phyloP scores from a whole-genome alignment of 1,140 invertebrate genomes.

The Pseudoatta argentina region DNA sequence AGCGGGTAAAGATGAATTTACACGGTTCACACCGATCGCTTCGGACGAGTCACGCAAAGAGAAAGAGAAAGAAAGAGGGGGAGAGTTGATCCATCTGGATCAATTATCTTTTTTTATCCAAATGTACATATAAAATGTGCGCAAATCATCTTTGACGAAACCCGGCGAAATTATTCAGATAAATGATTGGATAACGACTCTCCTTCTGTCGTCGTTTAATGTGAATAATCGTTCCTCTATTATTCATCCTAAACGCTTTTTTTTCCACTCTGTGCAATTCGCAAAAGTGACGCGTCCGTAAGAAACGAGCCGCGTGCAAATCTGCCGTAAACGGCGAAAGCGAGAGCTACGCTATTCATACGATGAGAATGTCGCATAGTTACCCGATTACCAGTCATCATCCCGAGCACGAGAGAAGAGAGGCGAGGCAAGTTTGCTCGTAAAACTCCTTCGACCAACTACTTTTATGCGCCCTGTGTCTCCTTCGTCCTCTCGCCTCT shows the following conservation, averaged over 20 bases:
- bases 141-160: conserved; percentile 4
- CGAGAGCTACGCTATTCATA: conserved; percentile 48
- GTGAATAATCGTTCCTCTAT: conserved; percentile 25
- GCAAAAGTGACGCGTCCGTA: not conserved
- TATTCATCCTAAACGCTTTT: conserved; percentile 6
- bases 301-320: conserved; percentile 32
- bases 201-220: conserved; percentile 2
- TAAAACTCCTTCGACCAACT: conserved; percentile 62
- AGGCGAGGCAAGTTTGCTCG: conserved; percentile 50
- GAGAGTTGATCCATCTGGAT: not conserved
- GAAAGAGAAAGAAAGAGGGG: not conserved
- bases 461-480: conserved; percentile 46
- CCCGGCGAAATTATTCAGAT: conserved; percentile 15
- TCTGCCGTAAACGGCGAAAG: conserved; percentile 46
- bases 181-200: conserved; percentile 39
- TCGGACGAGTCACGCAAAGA: conserved; percentile 34
- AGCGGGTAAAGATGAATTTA: conserved; percentile 48
- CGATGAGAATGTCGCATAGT: conserved; percentile 56
- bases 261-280: not conserved
- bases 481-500: not conserved
- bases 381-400: conserved; percentile 57
- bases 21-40: conserved; percentile 41
- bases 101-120: conserved; percentile 34
- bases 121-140: not conserved
- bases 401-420: conserved; percentile 13